Evolutionary conservation across 2,888 invertebrate genomes (phyloP).

Genomic region (Stratiomys singularior): DNA sequence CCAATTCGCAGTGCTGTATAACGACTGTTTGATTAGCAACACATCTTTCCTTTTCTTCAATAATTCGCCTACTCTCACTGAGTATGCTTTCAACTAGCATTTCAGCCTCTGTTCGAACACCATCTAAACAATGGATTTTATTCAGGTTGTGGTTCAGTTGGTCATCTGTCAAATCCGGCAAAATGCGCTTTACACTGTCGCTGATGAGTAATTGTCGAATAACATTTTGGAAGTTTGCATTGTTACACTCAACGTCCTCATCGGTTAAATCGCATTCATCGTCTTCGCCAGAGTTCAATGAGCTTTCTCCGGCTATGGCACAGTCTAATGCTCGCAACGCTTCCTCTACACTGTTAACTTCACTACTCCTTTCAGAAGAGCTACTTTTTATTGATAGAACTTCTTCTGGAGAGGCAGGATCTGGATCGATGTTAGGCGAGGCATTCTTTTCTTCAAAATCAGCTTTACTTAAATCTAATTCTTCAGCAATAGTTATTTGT

Average conservation of each 20-base stretch:
- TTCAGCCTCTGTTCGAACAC: constrained; percentile 48
- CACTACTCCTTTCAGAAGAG: constrained; percentile 51
- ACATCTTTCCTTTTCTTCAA: constrained; percentile 31
- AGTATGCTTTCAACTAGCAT: constrained; percentile 54
- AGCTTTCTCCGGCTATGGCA: constrained; percentile 54
- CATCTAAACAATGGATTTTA: constrained; percentile 16
- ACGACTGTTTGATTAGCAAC: constrained; percentile 1
- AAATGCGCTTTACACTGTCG: constrained; percentile 46
- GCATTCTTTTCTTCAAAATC: too few species aligned
- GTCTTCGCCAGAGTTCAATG: constrained; percentile 46
- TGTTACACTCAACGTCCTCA: constrained; percentile 47
- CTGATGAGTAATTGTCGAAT: constrained; percentile 50
- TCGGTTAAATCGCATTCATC: constrained; percentile 43
- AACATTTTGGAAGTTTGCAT: constrained; percentile 50
- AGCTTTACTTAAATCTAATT: too few species aligned
- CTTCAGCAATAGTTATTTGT: too few species aligned
- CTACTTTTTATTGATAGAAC: constrained; percentile 49
- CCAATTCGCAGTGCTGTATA: background rate
- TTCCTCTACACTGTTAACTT: constrained; percentile 54
- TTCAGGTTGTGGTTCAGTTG: constrained; percentile 19
- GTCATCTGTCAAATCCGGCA: constrained; percentile 33
- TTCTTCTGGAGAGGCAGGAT: constrained; percentile 42
- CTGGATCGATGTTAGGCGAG: background rate
- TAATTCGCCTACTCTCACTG: constrained; percentile 52
- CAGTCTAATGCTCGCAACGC: constrained; percentile 53